Base-by-base conservation (phyloP, 2,113 vertebrate genomes). In the Ceyx melanurus region DNA sequence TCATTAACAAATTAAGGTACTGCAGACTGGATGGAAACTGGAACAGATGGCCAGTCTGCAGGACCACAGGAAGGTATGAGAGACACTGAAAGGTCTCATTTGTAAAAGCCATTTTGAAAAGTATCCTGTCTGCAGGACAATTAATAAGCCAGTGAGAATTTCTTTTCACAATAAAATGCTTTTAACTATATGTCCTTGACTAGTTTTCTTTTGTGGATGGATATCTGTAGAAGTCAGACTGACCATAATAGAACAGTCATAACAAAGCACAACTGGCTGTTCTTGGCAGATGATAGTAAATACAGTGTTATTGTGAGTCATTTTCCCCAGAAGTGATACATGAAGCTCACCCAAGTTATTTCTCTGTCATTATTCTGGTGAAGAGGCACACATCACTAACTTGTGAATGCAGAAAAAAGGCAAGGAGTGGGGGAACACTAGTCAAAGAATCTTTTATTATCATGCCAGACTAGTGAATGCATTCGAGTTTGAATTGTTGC, bases 191-290 rank as follows among this genome's bases (percentile, higher is more conserved):
- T 88, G 89, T 91, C 89, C 91, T 96, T 93, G 91, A 60, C 82
- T 58, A n/a, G 67, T 77, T 85, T 87, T 87, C 78, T 85, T 77
- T 50, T 72, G 51, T 10, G 9, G 91, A 48, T 51, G 48, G 70
- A 53, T 90, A 92, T 93, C 94, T 89, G 22, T 82, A 92, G 77
- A 93, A 94, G 95, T 96, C 96, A 95, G 92, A 91, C 95, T 94
- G 92, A 93, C 92, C 94, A 92, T 66, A 84, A 66, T 16, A 70
- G 86, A 76, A 67, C 42, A 96, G 92, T 86, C 95, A 94, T 89
- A 94, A 92, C 89, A 96, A 95, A 91, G 92, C 75, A 10, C 89
- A 93, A 50, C 84, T 82, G 84, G 74, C 93, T 92, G 45, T 56
- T 87, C 89, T 87, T 89, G 64, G 64, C 43, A 60, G 90, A 17